A percentile compares a stretch with the other conserved stretches of the same genome.
Evolutionary conservation across 2,888 invertebrate genomes (phyloP).

Genomic region (Branchipolynoe longqiensis): DNA sequence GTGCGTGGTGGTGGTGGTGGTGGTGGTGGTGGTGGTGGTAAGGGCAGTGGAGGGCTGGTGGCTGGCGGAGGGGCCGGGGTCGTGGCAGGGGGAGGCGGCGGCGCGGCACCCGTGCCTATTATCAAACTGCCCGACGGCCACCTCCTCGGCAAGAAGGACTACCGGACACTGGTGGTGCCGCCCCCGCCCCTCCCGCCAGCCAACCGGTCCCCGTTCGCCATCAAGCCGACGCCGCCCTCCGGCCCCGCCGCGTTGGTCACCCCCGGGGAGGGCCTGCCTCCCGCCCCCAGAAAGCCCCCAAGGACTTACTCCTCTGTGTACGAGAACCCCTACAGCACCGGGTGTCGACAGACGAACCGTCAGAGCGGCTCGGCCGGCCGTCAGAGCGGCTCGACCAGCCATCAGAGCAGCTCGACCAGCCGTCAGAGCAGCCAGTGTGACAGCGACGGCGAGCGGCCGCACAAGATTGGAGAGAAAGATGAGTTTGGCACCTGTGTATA

Average conservation of each 20-base stretch:
- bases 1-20: background rate
- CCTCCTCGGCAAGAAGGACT: constrained; percentile 23
- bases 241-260: constrained; percentile 31
- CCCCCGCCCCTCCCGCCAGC: constrained; percentile 51
- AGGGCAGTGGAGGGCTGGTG: no score
- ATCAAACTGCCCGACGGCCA: constrained; percentile 45
- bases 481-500: constrained; percentile 67
- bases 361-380: constrained; percentile 36
- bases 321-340: constrained; percentile 52
- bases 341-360: background rate
- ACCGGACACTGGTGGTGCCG: constrained; percentile 50
- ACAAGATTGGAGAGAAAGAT: constrained; percentile 63
- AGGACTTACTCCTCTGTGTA: constrained; percentile 56
- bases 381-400: constrained; percentile 6
- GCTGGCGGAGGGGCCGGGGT: background rate
- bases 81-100: background rate
- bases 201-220: constrained; percentile 50
- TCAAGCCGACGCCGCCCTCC: background rate
- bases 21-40: background rate
- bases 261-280: constrained; percentile 45
- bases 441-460: constrained; percentile 47
- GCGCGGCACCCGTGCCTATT: constrained; percentile 19
- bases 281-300: constrained; percentile 42
- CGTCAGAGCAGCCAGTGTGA: constrained; percentile 51
- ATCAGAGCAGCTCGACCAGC: constrained; percentile 35